Evolutionary conservation across 2,888 invertebrate genomes (phyloP).

Genomic region (Drosophila falleni): DNA sequence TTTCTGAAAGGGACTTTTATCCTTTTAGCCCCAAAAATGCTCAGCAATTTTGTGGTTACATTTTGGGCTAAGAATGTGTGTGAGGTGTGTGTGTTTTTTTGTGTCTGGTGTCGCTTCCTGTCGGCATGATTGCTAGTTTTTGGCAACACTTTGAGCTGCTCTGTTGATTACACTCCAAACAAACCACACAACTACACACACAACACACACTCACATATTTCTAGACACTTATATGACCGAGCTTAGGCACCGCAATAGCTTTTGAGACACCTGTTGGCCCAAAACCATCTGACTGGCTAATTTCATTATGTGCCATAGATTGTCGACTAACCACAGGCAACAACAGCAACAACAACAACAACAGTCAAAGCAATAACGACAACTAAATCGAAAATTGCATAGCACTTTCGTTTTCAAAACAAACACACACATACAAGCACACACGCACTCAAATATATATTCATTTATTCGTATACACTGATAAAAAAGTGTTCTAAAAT

Average conservation of each 20-base stretch:
- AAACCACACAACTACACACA: constrained; percentile 3
- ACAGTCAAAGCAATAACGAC: constrained; percentile 43
- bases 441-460: constrained; percentile 10
- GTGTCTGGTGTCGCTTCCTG: neutral
- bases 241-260: constrained; percentile 45
- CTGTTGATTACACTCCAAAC: constrained; percentile 13
- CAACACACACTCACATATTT: neutral
- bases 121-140: constrained; percentile 27
- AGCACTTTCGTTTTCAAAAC: constrained; percentile 69
- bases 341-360: constrained; percentile 42
- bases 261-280: constrained; percentile 62
- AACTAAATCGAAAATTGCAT: constrained; percentile 75
- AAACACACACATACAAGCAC: constrained; percentile 24
- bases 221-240: neutral
- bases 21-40: constrained; percentile 3
- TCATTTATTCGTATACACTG: constrained; percentile 1
- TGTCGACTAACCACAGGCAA: constrained; percentile 59
- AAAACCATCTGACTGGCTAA: constrained; percentile 54
- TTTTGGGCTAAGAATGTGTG: neutral
- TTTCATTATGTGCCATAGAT: constrained; percentile 65
- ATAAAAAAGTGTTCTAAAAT: too few species aligned
- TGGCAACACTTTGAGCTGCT: constrained; percentile 22
- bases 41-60: constrained; percentile 35
- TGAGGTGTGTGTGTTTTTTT: neutral
- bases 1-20: constrained; percentile 48